A percentile compares a stretch with the other conserved stretches of the same genome.
These are phyloP conservation scores for Pholis gunnellus DNA, from an alignment of 2,113 vertebrate species.

Conservation along the genomic window DNA sequence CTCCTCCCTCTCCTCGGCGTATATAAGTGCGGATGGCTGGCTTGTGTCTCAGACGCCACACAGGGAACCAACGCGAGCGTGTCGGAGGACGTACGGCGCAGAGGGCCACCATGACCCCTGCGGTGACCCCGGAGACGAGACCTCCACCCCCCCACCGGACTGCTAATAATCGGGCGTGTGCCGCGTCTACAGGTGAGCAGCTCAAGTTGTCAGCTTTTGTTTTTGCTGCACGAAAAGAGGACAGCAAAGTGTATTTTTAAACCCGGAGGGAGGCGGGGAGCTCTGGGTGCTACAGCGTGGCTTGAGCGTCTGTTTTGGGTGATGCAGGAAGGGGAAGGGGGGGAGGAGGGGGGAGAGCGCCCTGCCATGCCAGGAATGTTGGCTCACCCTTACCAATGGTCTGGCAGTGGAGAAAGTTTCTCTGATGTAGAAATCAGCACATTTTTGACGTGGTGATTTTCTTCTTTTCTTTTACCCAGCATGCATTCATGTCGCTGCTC, in stretches of 20 bases:
- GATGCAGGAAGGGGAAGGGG: conserved; percentile 39
- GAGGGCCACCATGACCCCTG: conserved; percentile 59
- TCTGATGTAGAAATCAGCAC: conserved; percentile 30
- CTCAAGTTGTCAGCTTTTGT: not conserved
- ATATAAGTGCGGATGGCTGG: conserved; percentile 75
- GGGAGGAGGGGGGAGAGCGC: not conserved
- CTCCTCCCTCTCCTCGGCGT: conserved; percentile 40
- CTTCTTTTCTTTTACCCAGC: not conserved
- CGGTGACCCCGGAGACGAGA: conserved; percentile 33
- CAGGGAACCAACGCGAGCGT: conserved; percentile 48
- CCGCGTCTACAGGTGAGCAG: conserved; percentile 65
- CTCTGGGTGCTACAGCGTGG: conserved; percentile 25
- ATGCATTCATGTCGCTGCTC: not conserved
- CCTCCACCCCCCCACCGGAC: conserved; percentile 1
- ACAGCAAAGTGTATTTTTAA: conserved; percentile 48
- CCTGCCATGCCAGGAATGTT: conserved; percentile 69
- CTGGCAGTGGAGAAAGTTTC: conserved; percentile 16
- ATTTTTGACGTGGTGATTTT: not conserved
- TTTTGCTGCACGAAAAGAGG: conserved; percentile 18
- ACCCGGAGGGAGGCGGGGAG: conserved; percentile 13
- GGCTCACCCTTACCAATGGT: conserved; percentile 43
- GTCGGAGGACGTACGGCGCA: conserved; percentile 30
- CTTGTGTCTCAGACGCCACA: conserved; percentile 68
- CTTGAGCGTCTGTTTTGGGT: conserved; percentile 46
- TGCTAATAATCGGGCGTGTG: not conserved